Base-by-base conservation (phyloP, 2,888 invertebrate genomes). In the Eupithecia dodoneata region DNA sequence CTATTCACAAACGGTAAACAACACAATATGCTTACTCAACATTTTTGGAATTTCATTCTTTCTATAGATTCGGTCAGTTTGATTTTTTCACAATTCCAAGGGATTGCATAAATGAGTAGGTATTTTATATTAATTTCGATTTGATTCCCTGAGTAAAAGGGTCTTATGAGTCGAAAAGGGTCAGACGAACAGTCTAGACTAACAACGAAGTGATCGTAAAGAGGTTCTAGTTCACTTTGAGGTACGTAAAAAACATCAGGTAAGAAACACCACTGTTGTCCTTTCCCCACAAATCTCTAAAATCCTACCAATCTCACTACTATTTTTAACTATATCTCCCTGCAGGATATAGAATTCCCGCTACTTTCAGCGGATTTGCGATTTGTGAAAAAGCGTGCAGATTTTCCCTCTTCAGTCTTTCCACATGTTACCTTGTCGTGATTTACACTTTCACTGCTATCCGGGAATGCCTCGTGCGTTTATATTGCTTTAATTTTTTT, bases 1-100 rank as follows among this genome's bases (percentile, higher is more conserved):
- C 10, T 67, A 55, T 66, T 73, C 30, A 63, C 18, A 41, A 73
- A 65, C 65, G 15, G 69, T 69, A 7, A 12, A 66, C 63, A 5
- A 41, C 42, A n/a, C 6, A 15, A 15, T 66, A 63, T 10, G 12
- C 30, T 63, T 18, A 12, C 30, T 30, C 30, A 30, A 30, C 30
- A 30, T 30, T 30, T 30, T 30, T 30, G 30, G 30, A 30, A 30
- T 30, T 30, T 30, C 30, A 30, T 30, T 30, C 30, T 30, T 30
- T 30, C 30, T 30, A 30, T 30, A 30, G 30, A 30, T 30, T 30
- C 30, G 30, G 30, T 30, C 30, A 30, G 30, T 30, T 30, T 30
- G 30, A 30, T 30, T 30, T 30, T 30, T 30, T 30, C 30, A 30
- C 30, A 30, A 30, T 1, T 30, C 30, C 30, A 30, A 30, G 30